These are phyloP conservation scores for Temnothorax nylanderi DNA, from an alignment of 1,140 invertebrate genomes.

Conservation along the genomic window DNA sequence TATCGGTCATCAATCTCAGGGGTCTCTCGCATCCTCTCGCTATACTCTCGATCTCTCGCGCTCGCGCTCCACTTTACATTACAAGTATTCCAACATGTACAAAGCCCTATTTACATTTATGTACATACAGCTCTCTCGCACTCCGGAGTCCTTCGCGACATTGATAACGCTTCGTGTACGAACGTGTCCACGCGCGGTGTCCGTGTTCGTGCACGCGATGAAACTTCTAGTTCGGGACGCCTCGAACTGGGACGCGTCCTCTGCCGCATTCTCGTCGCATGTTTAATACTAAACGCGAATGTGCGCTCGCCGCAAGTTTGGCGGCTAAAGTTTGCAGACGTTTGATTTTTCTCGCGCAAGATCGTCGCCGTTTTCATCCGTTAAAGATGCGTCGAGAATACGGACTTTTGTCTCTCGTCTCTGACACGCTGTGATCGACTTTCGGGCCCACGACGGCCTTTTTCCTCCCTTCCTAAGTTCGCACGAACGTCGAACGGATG, in stretches of 20 bases:
- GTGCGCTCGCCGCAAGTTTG: neutral
- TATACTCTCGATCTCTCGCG: conserved; percentile 49
- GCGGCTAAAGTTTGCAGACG: neutral
- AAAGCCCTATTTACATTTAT: conserved; percentile 85
- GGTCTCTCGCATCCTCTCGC: conserved; percentile 12
- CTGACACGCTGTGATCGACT: neutral
- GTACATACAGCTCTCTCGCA: conserved; percentile 75
- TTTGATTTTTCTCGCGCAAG: conserved; percentile 7
- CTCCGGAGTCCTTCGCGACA: conserved; percentile 68
- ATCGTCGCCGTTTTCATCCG: neutral
- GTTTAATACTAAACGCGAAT: neutral
- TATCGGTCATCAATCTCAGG: conserved; percentile 57
- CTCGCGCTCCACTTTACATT: conserved; percentile 80
- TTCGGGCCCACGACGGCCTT: neutral
- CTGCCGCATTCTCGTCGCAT: conserved; percentile 16
- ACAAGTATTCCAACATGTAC: conserved; percentile 85
- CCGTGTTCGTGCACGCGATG: conserved; percentile 37
- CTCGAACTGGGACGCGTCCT: neutral
- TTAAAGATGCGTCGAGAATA: conserved; percentile 25
- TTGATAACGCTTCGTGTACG: conserved; percentile 20
- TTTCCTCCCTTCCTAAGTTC: neutral
- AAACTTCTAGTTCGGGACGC: conserved; percentile 23
- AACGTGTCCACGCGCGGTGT: conserved; percentile 26
- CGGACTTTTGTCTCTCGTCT: neutral
- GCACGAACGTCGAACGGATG: conserved; percentile 72